Conservation (phyloP, 2,797 vertebrate genomes). For the Onychomys torridus region DNA sequence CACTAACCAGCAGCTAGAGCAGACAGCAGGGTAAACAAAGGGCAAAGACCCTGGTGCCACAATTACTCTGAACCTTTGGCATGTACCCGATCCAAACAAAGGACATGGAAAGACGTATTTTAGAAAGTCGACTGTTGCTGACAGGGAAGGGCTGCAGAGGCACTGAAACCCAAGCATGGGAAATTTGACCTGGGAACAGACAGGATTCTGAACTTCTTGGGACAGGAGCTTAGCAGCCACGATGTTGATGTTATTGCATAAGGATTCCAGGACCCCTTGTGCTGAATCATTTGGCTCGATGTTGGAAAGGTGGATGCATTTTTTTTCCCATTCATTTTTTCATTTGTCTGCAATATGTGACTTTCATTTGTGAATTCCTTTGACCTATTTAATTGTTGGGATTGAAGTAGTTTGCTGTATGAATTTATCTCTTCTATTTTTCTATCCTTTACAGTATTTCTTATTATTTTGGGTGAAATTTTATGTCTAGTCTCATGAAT, state of each 20-base stretch:
- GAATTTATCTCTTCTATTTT: constrained; percentile 28
- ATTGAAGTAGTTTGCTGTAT: constrained; percentile 60
- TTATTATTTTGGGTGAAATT: constrained; percentile 77
- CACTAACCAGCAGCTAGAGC: not conserved
- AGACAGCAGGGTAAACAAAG: constrained; percentile 49
- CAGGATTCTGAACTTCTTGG: not conserved
- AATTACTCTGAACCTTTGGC: constrained; percentile 59
- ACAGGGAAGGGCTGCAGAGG: not conserved
- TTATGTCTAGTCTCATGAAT: constrained; percentile 71
- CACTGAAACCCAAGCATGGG: not conserved
- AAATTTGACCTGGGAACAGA: not conserved
- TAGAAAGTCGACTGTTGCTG: not conserved
- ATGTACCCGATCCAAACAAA: constrained; percentile 35
- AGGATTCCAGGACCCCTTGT: constrained; percentile 10
- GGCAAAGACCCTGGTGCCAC: not conserved
- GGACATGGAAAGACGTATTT: not conserved
- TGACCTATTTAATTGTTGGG: constrained; percentile 73
- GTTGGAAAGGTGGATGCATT: constrained; percentile 62
- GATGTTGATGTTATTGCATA: not conserved
- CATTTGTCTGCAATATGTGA: constrained; percentile 68
- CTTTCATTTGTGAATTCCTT: constrained; percentile 71
- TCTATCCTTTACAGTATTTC: constrained; percentile 47
- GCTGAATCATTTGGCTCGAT: constrained; percentile 65
- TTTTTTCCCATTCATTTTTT: constrained; percentile 77
- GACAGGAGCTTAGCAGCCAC: not conserved